Conservation (phyloP, 2,888 invertebrate species). For the Dicranocentrus wangi region DNA sequence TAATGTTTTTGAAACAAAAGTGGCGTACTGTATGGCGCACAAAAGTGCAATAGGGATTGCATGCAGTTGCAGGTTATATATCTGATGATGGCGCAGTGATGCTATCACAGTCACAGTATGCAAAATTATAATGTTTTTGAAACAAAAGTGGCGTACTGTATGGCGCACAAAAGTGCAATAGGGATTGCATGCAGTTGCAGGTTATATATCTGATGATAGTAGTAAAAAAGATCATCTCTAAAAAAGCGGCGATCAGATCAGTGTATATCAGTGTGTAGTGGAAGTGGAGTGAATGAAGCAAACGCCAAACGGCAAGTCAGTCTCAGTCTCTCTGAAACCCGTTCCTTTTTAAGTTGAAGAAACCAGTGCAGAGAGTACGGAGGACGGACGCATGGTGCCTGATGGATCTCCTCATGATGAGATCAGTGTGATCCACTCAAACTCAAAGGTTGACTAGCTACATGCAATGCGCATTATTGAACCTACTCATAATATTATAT, state of each 20-base stretch:
- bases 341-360: slow-evolving; percentile 34
- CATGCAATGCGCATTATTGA: background rate
- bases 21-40: no score
- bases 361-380: slow-evolving; percentile 40
- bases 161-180: no score
- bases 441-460: background rate
- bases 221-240: no score
- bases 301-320: slow-evolving; percentile 2
- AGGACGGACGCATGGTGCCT: background rate
- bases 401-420: background rate
- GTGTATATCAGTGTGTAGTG: background rate
- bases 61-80: no score
- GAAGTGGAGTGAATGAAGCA: slow-evolving; percentile 25
- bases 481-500: background rate
- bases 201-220: no score
- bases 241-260: slow-evolving; percentile 28
- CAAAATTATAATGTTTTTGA: no score
- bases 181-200: no score
- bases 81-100: no score
- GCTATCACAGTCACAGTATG: no score
- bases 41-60: no score
- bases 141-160: no score
- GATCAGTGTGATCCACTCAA: background rate
- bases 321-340: slow-evolving; percentile 51
- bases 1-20: no score